phyloP scores from a whole-genome alignment of 2,888 invertebrate genomes.

The Liodrosophila aerea region DNA sequence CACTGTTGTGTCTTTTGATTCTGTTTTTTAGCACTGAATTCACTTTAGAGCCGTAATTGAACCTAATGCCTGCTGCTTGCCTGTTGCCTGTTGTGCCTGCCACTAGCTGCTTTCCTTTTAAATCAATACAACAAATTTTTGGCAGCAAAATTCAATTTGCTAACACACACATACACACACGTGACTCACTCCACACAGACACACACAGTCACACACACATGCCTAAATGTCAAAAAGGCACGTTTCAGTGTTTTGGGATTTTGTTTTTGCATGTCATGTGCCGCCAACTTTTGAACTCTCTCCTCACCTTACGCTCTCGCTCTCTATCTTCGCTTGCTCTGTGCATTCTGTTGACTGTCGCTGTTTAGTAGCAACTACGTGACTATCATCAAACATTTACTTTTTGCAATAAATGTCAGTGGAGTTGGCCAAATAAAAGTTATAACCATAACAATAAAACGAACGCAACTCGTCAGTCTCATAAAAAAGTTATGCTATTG shows the following conservation, averaged over 20 bases:
- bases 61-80: slow-evolving; percentile 57
- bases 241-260: slow-evolving; percentile 76
- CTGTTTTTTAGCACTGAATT: slow-evolving; percentile 52
- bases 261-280: slow-evolving; percentile 73
- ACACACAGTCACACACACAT: not conserved
- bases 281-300: slow-evolving; percentile 62
- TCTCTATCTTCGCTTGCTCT: not conserved
- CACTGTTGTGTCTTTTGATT: slow-evolving; percentile 46
- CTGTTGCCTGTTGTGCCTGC: slow-evolving; percentile 34
- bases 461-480: slow-evolving; percentile 30
- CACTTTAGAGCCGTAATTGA: slow-evolving; percentile 74
- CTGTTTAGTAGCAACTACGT: slow-evolving; percentile 59
- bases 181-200: slow-evolving; percentile 14
- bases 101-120: slow-evolving; percentile 38
- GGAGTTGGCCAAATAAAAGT: slow-evolving; percentile 45
- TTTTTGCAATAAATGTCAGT: slow-evolving; percentile 62
- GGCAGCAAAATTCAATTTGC: slow-evolving; percentile 67
- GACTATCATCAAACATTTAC: slow-evolving; percentile 65
- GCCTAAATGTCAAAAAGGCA: slow-evolving; percentile 67
- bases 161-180: slow-evolving; percentile 33
- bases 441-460: slow-evolving; percentile 55
- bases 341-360: slow-evolving; percentile 25
- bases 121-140: slow-evolving; percentile 65
- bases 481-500: slow-evolving; percentile 41
- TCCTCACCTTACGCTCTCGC: slow-evolving; percentile 5